These are phyloP conservation scores for Porphyrio hochstetteri DNA, from an alignment of 2,113 vertebrate species.

Conservation along the genomic window DNA sequence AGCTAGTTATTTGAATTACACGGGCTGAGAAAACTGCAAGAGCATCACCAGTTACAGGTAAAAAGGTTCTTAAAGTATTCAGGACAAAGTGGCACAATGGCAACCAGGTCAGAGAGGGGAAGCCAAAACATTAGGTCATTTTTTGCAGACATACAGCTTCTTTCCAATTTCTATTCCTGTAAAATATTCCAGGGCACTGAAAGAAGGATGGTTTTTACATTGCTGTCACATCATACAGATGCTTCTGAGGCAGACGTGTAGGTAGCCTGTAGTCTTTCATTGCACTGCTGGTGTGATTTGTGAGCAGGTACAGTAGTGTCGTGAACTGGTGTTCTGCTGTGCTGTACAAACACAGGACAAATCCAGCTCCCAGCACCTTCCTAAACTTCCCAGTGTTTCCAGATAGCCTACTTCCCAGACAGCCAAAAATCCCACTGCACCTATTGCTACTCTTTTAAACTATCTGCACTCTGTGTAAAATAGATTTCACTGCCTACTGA, in stretches of 20 bases:
- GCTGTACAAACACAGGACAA: neutral
- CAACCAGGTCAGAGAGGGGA: neutral
- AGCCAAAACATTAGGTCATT: neutral
- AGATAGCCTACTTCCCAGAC: neutral
- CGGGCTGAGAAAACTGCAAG: neutral
- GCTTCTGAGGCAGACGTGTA: neutral
- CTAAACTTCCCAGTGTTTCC: neutral
- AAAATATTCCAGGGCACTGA: neutral
- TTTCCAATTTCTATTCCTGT: neutral
- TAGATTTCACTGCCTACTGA: neutral
- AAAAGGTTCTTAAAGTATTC: neutral
- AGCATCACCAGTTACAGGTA: neutral
- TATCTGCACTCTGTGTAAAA: neutral
- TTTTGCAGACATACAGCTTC: neutral
- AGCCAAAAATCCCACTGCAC: neutral
- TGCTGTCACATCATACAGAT: neutral
- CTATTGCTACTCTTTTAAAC: neutral
- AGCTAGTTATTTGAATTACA: neutral
- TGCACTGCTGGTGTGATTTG: neutral
- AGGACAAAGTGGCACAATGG: neutral
- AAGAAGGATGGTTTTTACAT: neutral
- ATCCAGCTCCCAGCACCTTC: neutral
- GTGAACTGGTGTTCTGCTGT: neutral
- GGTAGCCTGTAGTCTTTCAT: neutral
- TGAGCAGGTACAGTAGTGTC: neutral